Evolutionary conservation across 2,113 vertebrate genomes (phyloP), one percentile per base, ranked within the genome.

Genomic region (Elgaria multicarinata): DNA sequence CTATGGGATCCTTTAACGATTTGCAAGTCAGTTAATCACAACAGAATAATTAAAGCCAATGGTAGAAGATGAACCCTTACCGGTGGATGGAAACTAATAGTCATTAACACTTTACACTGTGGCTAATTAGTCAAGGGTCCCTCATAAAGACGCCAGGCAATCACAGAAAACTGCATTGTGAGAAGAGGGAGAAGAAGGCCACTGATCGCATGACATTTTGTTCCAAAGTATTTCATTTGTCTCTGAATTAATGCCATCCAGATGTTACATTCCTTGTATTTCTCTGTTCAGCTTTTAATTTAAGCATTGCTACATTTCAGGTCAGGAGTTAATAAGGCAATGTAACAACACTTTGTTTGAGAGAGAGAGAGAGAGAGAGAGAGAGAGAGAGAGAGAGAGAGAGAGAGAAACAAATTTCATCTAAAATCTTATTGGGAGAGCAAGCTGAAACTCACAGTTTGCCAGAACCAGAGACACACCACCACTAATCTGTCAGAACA

Each of bases 31-130:
- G 87, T 88, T 89, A 94, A 92, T 84, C 89, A 94, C 90, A 92
- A 90, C 72, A 94, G 85, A 94, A 93, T 92, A 94, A 95, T 93
- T 92, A 87, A 93, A 39, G 55, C 89, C 89, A 93, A n/a, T 83
- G 83, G 90, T 71, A 83, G 86, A 92, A 83, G 86, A 94, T 86
- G 69, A 95, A 93, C 92, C 24, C 77, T 91, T 82, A 93, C 88
- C 72, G 10, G n/a, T 76, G 93, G 83, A 91, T 83, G 72, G 58
- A 86, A 95, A 67, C 74, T 87, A 95, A 92, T 72, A 95, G 89
- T 42, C 89, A 93, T 92, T 88, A 95, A 91, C 86, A 87, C 84
- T 94, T 46, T 90, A 31, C 74, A 92, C 91, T 46, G 0, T 39
- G 84, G 84, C 87, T 90, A 91, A 78, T 55, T 50, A 87, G 74